Conservation (phyloP, 2,113 vertebrate genomes). For the Gavialis gangeticus region DNA sequence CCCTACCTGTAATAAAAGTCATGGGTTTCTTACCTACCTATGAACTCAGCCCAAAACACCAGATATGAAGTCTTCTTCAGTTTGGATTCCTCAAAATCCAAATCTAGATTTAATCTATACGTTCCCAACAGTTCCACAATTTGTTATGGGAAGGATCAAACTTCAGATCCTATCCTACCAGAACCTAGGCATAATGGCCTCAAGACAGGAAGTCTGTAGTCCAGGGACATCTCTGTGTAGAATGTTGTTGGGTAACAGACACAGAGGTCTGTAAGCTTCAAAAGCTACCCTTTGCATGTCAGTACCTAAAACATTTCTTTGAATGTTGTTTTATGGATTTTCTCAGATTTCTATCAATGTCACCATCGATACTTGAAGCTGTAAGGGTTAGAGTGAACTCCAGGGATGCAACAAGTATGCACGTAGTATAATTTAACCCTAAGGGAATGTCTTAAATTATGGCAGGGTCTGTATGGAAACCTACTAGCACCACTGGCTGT, state of each 20-base stretch:
- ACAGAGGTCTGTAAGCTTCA: background rate
- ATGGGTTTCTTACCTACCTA: background rate
- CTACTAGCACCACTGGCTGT: background rate
- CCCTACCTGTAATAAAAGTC: background rate
- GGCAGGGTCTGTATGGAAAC: background rate
- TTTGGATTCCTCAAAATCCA: background rate
- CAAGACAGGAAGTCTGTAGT: background rate
- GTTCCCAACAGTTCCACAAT: background rate
- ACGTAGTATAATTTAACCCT: background rate
- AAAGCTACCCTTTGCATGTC: background rate
- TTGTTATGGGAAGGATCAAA: background rate
- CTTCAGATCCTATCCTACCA: background rate
- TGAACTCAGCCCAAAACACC: no score
- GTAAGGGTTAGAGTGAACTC: slow-evolving; percentile 9
- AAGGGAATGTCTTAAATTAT: slow-evolving; percentile 7
- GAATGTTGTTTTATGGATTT: background rate
- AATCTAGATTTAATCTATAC: background rate
- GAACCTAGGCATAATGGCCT: background rate
- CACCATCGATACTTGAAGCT: background rate
- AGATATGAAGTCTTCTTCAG: background rate
- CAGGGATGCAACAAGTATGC: background rate
- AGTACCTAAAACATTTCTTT: background rate
- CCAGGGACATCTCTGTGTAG: background rate
- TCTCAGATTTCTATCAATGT: background rate
- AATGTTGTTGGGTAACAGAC: slow-evolving; percentile 7